Evolutionary conservation across 1,140 invertebrate species (phyloP).

Genomic region (Acromyrmex heyeri): DNA sequence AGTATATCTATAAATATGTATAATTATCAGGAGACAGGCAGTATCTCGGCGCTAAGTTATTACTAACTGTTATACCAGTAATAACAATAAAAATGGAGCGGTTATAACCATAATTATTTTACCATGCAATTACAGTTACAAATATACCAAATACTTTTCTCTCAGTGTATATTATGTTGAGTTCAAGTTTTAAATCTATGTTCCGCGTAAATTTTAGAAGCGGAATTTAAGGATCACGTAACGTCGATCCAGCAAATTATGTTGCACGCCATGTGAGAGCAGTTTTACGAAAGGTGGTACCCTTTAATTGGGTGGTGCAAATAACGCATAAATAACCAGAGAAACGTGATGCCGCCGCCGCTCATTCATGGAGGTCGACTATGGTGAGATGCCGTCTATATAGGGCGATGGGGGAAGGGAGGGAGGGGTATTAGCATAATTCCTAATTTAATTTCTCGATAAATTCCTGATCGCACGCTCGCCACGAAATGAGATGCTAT

Average conservation of each 20-base stretch:
- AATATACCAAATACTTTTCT: no score
- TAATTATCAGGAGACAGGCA: no score
- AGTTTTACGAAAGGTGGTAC: not conserved
- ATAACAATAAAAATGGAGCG: no score
- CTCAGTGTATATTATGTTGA: no score
- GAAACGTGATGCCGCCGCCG: conserved; percentile 51
- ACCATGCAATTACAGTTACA: no score
- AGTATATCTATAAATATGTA: no score
- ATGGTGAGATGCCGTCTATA: conserved; percentile 18
- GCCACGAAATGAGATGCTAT: conserved; percentile 80
- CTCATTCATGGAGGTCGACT: conserved; percentile 53
- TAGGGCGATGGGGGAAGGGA: conserved; percentile 11
- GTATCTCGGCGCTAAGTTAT: no score
- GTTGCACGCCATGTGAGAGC: conserved; percentile 9
- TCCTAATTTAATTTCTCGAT: conserved; percentile 84
- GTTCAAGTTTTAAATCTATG: not conserved
- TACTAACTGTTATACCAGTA: no score
- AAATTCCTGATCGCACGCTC: conserved; percentile 78
- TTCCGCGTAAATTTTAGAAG: not conserved
- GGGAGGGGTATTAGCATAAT: conserved; percentile 82
- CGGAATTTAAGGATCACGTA: not conserved
- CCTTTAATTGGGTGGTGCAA: conserved; percentile 53
- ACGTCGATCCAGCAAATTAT: conserved; percentile 38
- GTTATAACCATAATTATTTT: no score
- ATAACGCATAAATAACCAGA: conserved; percentile 56